Percentiles rank a stretch among this genome's conserved stretches.
Evolutionary conservation across 2,113 vertebrate genomes (phyloP).

Genomic region (Tyrannus savana): DNA sequence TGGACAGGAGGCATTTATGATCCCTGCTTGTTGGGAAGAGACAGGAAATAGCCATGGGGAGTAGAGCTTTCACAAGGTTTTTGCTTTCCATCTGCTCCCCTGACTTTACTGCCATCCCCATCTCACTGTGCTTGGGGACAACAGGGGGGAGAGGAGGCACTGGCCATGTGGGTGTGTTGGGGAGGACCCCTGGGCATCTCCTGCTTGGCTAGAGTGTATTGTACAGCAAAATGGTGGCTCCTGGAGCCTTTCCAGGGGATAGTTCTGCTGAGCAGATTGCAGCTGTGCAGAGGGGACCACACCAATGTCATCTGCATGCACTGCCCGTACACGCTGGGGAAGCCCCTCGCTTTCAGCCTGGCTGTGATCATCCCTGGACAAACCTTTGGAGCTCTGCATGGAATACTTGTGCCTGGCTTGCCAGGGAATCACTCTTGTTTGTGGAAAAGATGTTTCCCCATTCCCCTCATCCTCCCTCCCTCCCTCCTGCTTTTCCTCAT

Average conservation of each 20-base stretch:
- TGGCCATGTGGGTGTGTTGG: background rate
- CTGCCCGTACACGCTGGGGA: rapidly evolving
- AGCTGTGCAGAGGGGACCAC: background rate
- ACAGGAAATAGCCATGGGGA: background rate
- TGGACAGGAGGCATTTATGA: background rate
- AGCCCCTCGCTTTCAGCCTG: rapidly evolving
- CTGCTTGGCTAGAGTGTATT: background rate
- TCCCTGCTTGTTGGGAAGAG: background rate
- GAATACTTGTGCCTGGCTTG: background rate
- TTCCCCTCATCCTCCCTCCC: background rate
- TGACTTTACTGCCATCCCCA: background rate
- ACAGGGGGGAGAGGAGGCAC: background rate
- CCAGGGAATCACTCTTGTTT: background rate
- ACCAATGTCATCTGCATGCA: background rate
- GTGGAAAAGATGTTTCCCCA: background rate
- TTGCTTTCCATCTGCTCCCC: background rate
- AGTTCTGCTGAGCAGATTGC: background rate
- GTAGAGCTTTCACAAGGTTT: background rate
- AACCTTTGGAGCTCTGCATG: background rate
- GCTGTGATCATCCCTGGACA: rapidly evolving
- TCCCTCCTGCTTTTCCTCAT: slow-evolving; percentile 12
- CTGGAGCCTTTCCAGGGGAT: background rate
- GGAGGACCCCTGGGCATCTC: background rate
- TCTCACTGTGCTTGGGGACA: rapidly evolving
- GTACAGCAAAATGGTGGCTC: slow-evolving; percentile 29